A percentile compares a stretch with the other conserved stretches of the same genome.
phyloP scores from a whole-genome alignment of 2,113 vertebrate genomes.

The Ceratotherium simum region DNA sequence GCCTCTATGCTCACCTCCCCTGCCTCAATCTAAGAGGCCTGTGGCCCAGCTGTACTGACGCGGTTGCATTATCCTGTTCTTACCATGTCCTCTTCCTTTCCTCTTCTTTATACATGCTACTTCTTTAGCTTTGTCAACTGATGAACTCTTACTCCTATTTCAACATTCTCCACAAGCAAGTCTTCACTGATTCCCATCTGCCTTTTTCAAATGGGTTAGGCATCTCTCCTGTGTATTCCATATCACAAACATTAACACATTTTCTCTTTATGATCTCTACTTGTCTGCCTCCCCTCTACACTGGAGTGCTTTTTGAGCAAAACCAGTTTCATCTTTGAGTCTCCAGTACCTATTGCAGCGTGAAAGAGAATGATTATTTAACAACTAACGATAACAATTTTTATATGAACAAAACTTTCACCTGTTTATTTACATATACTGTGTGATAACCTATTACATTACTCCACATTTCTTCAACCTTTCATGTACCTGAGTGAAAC shows the following conservation, averaged over 20 bases:
- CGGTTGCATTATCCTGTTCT: neutral
- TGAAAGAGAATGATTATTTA: neutral
- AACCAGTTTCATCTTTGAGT: neutral
- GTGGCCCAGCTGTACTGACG: no score
- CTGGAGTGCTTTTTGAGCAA: neutral
- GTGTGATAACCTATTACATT: neutral
- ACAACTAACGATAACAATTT: neutral
- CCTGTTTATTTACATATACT: neutral
- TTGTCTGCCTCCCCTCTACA: neutral
- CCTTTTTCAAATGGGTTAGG: neutral
- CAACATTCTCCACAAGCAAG: neutral
- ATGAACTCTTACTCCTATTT: neutral
- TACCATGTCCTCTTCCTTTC: neutral
- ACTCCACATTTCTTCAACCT: neutral
- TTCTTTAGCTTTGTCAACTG: neutral
- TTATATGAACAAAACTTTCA: neutral
- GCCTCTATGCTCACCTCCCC: neutral
- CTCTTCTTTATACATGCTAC: neutral
- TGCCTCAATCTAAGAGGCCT: neutral
- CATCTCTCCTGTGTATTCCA: neutral
- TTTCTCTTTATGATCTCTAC: neutral
- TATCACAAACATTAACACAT: neutral
- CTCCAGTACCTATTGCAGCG: neutral
- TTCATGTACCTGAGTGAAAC: neutral
- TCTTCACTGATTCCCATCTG: neutral